These are phyloP conservation scores for Volucella zonaria DNA, from an alignment of 2,888 invertebrate genomes.

Conservation along the genomic window DNA sequence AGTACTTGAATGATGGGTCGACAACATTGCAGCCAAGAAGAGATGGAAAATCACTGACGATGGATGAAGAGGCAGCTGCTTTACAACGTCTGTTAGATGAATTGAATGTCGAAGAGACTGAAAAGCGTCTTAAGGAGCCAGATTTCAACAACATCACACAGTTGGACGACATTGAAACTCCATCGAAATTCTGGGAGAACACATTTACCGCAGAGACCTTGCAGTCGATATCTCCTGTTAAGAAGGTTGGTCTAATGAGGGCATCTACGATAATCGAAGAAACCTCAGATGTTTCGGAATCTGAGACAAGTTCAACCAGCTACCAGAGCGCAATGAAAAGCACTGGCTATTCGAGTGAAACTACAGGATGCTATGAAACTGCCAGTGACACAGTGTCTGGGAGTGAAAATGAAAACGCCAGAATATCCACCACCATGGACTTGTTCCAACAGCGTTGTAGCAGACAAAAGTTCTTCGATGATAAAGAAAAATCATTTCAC, in stretches of 20 bases:
- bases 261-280: conserved; percentile 82
- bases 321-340: conserved; percentile 76
- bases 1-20: conserved; percentile 76
- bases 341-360: conserved; percentile 60
- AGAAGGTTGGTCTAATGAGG: conserved; percentile 80
- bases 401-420: conserved; percentile 61
- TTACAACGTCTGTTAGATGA: conserved; percentile 77
- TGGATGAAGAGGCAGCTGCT: conserved; percentile 76
- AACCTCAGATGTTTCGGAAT: conserved; percentile 75
- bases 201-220: conserved; percentile 75
- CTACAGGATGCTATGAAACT: conserved; percentile 79
- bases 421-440: conserved; percentile 35
- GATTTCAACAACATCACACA: conserved; percentile 77
- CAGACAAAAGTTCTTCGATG: conserved; percentile 45
- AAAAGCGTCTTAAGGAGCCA: conserved; percentile 75
- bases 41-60: conserved; percentile 29
- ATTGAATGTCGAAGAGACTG: conserved; percentile 75
- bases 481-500: conserved; percentile 72
- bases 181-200: conserved; percentile 81
- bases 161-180: conserved; percentile 80
- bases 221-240: conserved; percentile 79
- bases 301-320: conserved; percentile 76
- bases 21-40: neutral
- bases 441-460: conserved; percentile 50
- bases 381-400: conserved; percentile 77